Evolutionary conservation across 2,797 vertebrate species (phyloP), one percentile per base, ranked within the genome.

Genomic region (Cephalopachus bancanus): DNA sequence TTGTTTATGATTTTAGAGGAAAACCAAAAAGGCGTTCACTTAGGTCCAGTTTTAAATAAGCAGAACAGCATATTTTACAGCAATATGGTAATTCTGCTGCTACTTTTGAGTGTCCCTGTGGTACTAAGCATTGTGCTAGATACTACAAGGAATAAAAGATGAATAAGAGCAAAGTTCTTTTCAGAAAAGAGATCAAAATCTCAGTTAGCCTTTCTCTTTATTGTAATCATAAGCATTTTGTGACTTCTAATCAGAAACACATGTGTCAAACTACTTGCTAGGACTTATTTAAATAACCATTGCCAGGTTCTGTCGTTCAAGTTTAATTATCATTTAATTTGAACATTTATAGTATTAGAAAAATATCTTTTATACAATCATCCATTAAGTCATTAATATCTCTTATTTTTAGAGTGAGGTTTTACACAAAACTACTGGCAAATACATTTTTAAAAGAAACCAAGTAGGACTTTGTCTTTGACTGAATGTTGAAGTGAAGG

Each of bases 291-390:
- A 49, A 76, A 57, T 57, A 75, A 51, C 30, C 22, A 65, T 81
- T 33, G 10, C 67, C 64, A 95, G 20, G 6, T 60, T 53, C 30
- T 89, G 22, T 7, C 80, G 65, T 93, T 79, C 10, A 88, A 80
- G 16, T 83, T 78, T n/a, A 90, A 67, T 60, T 81, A 89, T 93
- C 28, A 83, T 62, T 92, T 92, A 90, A 76, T 78, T 87, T 93
- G 20, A 5, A 55, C 12, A 83, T 11, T 79, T 94, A 9, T 80
- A 51, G 44, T 72, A 37, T 62, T 76, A 92, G 64, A 95, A 92
- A 83, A 90, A 59, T 79, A 85, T 10, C 5, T 71, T 93, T 72
- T 24, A 74, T 64, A 20, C 11, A 74, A 79, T 79, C 24, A 57
- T 74, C 12, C 22, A 71, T 59, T 65, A 71, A 96, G 75, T 79